These are phyloP conservation scores for Meles meles DNA, from an alignment of 2,113 vertebrate species.

Conservation along the genomic window DNA sequence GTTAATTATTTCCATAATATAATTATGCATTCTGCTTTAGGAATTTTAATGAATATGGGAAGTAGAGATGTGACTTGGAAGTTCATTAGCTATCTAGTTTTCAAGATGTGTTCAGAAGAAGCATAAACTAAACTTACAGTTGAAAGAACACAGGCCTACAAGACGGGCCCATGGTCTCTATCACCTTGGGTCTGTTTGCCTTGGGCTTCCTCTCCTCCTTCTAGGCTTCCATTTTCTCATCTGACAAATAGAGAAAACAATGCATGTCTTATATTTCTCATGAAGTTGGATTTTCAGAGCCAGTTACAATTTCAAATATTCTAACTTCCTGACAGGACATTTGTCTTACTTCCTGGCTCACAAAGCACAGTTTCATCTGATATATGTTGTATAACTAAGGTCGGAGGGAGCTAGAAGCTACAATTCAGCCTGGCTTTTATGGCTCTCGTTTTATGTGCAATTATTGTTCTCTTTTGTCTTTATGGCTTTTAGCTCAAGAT, in stretches of 20 bases:
- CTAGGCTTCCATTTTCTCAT: neutral
- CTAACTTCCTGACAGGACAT: conserved; percentile 22
- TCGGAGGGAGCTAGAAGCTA: neutral
- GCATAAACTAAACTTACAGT: neutral
- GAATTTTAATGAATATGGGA: conserved; percentile 42
- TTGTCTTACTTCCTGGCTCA: conserved; percentile 49
- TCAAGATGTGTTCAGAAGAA: neutral
- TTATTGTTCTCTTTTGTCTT: conserved; percentile 21
- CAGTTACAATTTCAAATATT: conserved; percentile 46
- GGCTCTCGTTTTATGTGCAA: conserved; percentile 21
- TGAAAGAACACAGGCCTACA: neutral
- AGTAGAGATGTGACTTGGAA: conserved; percentile 38
- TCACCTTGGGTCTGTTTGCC: neutral
- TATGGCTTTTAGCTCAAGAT: conserved; percentile 41
- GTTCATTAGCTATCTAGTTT: conserved; percentile 19
- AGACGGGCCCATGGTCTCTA: neutral
- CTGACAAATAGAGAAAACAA: conserved; percentile 19
- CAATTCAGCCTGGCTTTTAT: conserved; percentile 39
- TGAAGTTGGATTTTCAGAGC: conserved; percentile 28
- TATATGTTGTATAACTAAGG: conserved; percentile 41
- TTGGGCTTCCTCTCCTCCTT: neutral
- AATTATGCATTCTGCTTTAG: conserved; percentile 49
- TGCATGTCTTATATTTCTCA: neutral
- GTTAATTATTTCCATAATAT: conserved; percentile 52
- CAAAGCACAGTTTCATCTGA: neutral